These are phyloP conservation scores for Rhopalosiphum maidis DNA, from an alignment of 1,140 invertebrate species.

Conservation along the genomic window DNA sequence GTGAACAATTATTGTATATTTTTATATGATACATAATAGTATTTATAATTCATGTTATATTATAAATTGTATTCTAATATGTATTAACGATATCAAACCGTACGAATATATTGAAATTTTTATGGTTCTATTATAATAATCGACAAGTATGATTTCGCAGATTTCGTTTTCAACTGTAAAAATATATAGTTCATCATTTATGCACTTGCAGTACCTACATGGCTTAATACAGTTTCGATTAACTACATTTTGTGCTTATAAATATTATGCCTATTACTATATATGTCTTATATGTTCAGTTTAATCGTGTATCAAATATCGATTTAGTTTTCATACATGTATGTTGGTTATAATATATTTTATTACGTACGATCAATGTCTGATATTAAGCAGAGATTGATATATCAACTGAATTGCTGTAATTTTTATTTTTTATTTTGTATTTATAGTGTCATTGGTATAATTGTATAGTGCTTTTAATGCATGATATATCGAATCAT, in stretches of 20 bases:
- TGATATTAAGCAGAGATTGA: not conserved
- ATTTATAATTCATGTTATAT: not conserved
- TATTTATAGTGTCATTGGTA: not conserved
- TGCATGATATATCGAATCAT: slow-evolving; percentile 16
- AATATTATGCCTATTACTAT: not conserved
- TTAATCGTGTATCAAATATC: not conserved
- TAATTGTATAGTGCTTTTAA: not conserved
- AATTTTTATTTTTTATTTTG: not conserved
- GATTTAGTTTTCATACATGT: too few species aligned
- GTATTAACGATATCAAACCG: not conserved
- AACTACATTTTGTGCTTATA: not conserved
- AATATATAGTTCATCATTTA: not conserved
- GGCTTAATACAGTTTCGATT: not conserved
- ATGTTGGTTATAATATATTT: too few species aligned
- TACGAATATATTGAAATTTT: not conserved
- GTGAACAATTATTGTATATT: not conserved
- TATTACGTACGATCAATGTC: not conserved
- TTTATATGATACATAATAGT: not conserved
- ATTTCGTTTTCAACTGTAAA: not conserved
- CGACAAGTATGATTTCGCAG: not conserved
- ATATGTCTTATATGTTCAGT: not conserved
- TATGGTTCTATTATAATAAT: not conserved
- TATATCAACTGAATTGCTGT: not conserved
- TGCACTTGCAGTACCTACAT: not conserved
- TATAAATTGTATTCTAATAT: not conserved